Base-by-base conservation (phyloP, 92 coral and sea anemone genomes). In the Chrysogorgia sp. region DNA sequence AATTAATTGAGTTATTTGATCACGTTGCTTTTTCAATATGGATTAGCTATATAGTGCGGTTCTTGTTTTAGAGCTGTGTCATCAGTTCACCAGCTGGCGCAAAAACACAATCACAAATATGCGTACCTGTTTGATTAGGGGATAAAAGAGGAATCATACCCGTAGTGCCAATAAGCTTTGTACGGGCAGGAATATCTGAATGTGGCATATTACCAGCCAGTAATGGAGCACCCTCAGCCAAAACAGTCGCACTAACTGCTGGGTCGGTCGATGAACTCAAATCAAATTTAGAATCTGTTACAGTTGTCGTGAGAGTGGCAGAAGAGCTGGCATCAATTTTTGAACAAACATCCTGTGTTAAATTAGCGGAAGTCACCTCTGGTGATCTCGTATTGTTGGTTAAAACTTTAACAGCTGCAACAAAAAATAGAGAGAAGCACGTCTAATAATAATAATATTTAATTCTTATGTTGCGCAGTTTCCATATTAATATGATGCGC, bases 351-450 rank as follows among this genome's bases (percentile, higher is more conserved):
- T 69, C 76, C 76, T 45, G 76, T 40, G 60, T 26, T 49, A 45
- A 60, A 28, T 69, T 28, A 3, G 76, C 0, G 61, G 31, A 21
- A 45, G 28, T 35, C 3, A 15, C 53, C 10, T 69, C 60, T 15
- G 76, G 60, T 58, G 59, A 48, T 69, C 76, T 69, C 19, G 76
- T 45, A 56, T 81, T 88, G 84, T 83, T 92, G 35, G 96, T 86
- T 87, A 82, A 87, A 8, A 91, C 88, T 75, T 86, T 88, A 23
- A 90, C 88, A 14, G 92, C 97, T 90, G 78, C 23, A 56, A 20
- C 29, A 60, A 58, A 37, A 78, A 14, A 14, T 14, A 0, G 15
- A 2, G 15, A 22, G 0, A 48, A 48, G 56, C 21, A 22, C 21
- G 21, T 1, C 56, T 0, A 64, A 64, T 34, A 32, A 63, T 23